Base-by-base conservation (phyloP, 2,113 vertebrate species). In the Oceanites oceanicus region DNA sequence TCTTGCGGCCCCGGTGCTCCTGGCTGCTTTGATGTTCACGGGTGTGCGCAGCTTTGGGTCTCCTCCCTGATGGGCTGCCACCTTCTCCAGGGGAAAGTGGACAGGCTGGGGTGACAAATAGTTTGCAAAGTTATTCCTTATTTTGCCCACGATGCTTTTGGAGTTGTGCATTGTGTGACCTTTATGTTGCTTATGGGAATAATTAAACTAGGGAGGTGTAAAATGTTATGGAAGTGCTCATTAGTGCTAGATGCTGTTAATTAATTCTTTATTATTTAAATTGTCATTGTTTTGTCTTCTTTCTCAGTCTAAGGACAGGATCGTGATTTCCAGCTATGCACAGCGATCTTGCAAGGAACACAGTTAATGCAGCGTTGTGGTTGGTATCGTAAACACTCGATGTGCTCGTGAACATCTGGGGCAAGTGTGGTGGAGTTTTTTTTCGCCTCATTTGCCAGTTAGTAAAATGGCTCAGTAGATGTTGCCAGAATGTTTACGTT, bases 401-500 rank as follows among this genome's bases (percentile, higher is more conserved):
- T 20, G 44, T 8, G 2, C 90, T 73, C 53, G 2, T 5, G 63
- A 83, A 20, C 93, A 83, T 10, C 7, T 56, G 88, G 92, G 47
- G 59, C 22, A 17, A 66, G 55, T 1, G 45, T 32, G 62, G 7
- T 11, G 44, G n/a, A 76, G 62, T 18, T 3, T 12, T 66, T 66
- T 80, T 90, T 63, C 1, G 5, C 71, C 87, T 79, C 62, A 0
- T 79, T 79, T 88, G 45, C 63, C 78, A 86, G 5, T 88, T 42
- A 86, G 44, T 10, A 3, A 27, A 76, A 49, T 3, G 38, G 19
- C 76, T 86, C 38, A 3, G 13, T 49, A 67, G 80, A 86, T 45
- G 7, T 40, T 88, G 52, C 79, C 86, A 49, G 42, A 23, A 72
- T 71, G 86, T 96, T 92, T 90, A 10, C 80, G 56, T 22, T 63